phyloP scores from a whole-genome alignment of 2,888 invertebrate genomes.

The Catocala sponsa region DNA sequence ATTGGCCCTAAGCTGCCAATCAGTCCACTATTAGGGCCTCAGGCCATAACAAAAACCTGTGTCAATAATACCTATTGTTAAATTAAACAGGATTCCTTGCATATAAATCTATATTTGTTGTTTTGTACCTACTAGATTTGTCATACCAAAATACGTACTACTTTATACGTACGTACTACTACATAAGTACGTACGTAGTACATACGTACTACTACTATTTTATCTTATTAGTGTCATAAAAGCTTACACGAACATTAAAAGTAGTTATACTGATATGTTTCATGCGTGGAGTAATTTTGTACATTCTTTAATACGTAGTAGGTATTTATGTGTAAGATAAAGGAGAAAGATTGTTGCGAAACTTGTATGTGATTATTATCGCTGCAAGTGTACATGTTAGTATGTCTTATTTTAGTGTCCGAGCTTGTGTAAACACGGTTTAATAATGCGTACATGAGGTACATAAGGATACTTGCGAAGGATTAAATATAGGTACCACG shows the following conservation, averaged over 20 bases:
- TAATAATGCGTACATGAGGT: conserved; percentile 41
- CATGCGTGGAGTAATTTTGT: conserved; percentile 32
- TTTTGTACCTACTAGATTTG: conserved; percentile 8
- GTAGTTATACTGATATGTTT: conserved; percentile 34
- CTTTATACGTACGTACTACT: too few species aligned
- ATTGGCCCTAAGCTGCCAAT: too few species aligned
- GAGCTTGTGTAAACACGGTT: conserved; percentile 49
- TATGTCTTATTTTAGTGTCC: conserved; percentile 41
- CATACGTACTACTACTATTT: too few species aligned
- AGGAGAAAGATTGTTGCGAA: conserved; percentile 44
- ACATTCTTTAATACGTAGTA: conserved; percentile 35
- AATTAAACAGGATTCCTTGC: too few species aligned
- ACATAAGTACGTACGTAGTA: too few species aligned
- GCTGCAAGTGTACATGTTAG: conserved; percentile 33
- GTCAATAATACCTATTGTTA: too few species aligned
- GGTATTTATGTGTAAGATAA: conserved; percentile 42
- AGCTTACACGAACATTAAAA: conserved; percentile 21
- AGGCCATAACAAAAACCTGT: too few species aligned
- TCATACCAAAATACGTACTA: conserved; percentile 49
- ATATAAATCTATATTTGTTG: too few species aligned
- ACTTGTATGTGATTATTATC: conserved; percentile 52
- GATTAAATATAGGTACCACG: not conserved
- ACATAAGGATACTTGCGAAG: conserved; percentile 13
- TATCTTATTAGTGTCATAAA: too few species aligned
- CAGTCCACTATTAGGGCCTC: too few species aligned